Percentiles rank a stretch among this genome's conserved stretches.
These are phyloP conservation scores for Automeris io DNA, from an alignment of 2,888 invertebrate species.

Conservation along the genomic window DNA sequence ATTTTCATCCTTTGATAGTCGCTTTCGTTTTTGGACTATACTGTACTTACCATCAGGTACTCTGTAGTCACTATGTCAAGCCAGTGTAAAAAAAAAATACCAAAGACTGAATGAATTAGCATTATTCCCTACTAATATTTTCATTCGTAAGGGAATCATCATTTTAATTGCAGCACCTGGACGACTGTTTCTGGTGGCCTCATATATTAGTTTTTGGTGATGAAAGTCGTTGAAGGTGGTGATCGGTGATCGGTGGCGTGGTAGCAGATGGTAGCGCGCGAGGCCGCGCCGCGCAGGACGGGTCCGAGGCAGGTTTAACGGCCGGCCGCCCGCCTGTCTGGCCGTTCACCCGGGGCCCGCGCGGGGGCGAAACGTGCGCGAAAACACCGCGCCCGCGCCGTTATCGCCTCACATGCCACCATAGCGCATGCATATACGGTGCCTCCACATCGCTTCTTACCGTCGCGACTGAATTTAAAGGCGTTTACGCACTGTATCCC, in stretches of 20 bases:
- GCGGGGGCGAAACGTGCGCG: constrained; percentile 67
- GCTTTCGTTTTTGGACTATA: no score
- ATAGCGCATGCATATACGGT: not conserved
- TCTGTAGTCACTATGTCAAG: no score
- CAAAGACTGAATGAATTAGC: no score
- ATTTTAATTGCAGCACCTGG: no score
- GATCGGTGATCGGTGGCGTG: constrained; percentile 23
- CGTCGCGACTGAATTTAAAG: no score
- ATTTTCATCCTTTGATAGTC: no score
- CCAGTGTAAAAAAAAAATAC: no score
- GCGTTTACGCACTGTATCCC: no score
- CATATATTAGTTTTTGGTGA: not conserved
- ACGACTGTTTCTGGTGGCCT: no score
- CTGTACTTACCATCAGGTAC: no score
- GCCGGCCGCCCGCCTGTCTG: constrained; percentile 72
- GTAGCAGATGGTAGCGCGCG: constrained; percentile 18
- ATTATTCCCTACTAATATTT: no score
- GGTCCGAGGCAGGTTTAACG: constrained; percentile 70
- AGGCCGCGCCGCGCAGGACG: constrained; percentile 51
- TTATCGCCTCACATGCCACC: constrained; percentile 27
- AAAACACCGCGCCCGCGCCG: constrained; percentile 70
- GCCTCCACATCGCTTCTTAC: not conserved
- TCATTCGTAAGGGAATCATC: no score
- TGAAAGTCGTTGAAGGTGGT: not conserved
- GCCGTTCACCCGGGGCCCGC: constrained; percentile 74